A percentile compares a stretch with the other conserved stretches of the same genome.
These are phyloP conservation scores for Nanorana parkeri DNA, from an alignment of 2,113 vertebrate species.

Conservation along the genomic window DNA sequence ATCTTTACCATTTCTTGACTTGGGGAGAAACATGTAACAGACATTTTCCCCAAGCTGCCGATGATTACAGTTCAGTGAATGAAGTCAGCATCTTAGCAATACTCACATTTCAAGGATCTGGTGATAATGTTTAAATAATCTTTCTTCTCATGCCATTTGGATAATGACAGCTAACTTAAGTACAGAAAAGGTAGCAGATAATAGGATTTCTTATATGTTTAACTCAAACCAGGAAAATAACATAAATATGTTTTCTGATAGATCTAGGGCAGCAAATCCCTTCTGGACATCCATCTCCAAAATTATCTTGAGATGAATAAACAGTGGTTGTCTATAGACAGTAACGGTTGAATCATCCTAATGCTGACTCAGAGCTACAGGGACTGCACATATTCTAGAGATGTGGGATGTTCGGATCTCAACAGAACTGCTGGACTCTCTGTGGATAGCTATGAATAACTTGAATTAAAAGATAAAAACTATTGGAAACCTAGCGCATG, in stretches of 20 bases:
- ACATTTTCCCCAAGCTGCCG: slow-evolving; percentile 28
- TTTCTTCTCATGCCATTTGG: background rate
- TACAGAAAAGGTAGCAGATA: slow-evolving; percentile 2
- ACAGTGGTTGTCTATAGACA: slow-evolving; percentile 73
- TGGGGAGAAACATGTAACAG: slow-evolving; percentile 36
- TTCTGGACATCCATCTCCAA: slow-evolving; percentile 79
- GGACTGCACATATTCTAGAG: slow-evolving; percentile 63
- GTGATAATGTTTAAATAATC: slow-evolving; percentile 34
- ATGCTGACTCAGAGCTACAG: slow-evolving; percentile 71
- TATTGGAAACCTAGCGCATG: slow-evolving; percentile 24
- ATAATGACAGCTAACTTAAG: slow-evolving; percentile 34
- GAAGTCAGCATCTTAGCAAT: slow-evolving; percentile 20
- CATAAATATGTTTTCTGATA: slow-evolving; percentile 80
- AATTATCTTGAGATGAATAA: slow-evolving; percentile 77
- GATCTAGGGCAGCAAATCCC: slow-evolving; percentile 78
- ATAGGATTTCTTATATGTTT: slow-evolving; percentile 50
- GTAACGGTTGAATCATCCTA: slow-evolving; percentile 72
- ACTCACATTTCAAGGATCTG: background rate
- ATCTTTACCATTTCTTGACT: slow-evolving; percentile 45
- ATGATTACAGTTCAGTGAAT: slow-evolving; percentile 46
- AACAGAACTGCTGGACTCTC: slow-evolving; percentile 45
- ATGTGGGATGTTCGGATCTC: slow-evolving; percentile 43
- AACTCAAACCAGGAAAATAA: slow-evolving; percentile 61
- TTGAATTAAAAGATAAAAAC: slow-evolving; percentile 57
- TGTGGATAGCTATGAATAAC: slow-evolving; percentile 56